A percentile compares a stretch with the other conserved stretches of the same genome.
These are phyloP conservation scores for Temnothorax curvispinosus DNA, from an alignment of 1,140 invertebrate genomes.

Conservation along the genomic window DNA sequence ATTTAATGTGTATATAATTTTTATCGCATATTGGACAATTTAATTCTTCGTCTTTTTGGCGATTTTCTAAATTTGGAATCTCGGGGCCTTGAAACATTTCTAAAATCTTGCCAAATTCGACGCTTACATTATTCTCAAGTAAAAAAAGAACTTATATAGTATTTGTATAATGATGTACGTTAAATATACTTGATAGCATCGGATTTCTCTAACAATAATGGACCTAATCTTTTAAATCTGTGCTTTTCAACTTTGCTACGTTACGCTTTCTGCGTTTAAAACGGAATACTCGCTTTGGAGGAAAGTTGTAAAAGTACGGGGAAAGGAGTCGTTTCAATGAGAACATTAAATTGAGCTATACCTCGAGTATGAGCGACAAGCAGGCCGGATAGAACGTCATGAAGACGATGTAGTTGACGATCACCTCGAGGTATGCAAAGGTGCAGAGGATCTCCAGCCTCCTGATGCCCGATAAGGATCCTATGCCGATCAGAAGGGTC, in stretches of 20 bases:
- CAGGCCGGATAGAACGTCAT: conserved; percentile 99
- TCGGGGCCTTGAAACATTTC: background rate
- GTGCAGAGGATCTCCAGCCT: conserved; percentile 95
- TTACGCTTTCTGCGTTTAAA: conserved; percentile 22
- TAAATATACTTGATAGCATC: background rate
- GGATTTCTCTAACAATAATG: background rate
- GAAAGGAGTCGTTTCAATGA: background rate
- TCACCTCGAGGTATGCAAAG: conserved; percentile 96
- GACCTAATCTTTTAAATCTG: background rate
- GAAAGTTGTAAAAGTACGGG: background rate
- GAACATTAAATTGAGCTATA: conserved; percentile 73
- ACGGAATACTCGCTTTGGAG: background rate
- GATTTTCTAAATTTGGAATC: background rate
- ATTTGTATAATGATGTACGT: background rate
- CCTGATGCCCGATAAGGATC: conserved; percentile 95
- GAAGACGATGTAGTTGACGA: conserved; percentile 98
- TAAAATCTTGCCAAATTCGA: background rate
- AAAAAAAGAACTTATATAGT: background rate
- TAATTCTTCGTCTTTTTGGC: background rate
- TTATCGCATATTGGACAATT: background rate
- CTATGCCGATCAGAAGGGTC: conserved; percentile 96
- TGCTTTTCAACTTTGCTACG: background rate
- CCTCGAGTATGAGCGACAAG: conserved; percentile 95
- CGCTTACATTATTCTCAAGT: background rate
- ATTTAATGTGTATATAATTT: background rate